A percentile compares a stretch with the other conserved stretches of the same genome.
phyloP scores from a whole-genome alignment of 2,888 invertebrate species.

The Tupiocoris notatus region DNA sequence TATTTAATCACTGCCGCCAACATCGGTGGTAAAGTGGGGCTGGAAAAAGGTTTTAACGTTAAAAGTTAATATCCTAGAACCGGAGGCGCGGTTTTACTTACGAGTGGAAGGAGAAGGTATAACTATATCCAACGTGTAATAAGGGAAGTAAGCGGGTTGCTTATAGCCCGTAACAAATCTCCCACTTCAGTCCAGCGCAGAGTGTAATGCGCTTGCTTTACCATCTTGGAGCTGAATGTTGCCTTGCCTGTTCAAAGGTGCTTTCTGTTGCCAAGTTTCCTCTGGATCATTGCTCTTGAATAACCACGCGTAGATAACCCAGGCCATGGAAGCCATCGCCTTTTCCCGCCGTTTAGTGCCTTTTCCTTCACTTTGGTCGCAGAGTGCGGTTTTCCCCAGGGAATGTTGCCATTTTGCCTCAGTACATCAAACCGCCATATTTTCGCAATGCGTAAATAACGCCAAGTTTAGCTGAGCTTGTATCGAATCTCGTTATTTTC shows the following conservation, averaged over 20 bases:
- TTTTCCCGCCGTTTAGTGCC: constrained; percentile 35
- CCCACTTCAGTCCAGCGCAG: constrained; percentile 19
- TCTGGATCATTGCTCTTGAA: constrained; percentile 38
- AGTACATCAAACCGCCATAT: neutral
- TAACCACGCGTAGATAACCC: constrained; percentile 24
- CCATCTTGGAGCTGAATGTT: neutral
- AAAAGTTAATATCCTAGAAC: constrained; percentile 40
- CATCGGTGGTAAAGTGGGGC: no score
- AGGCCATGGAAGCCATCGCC: neutral
- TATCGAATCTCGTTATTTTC: no score
- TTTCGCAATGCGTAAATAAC: no score
- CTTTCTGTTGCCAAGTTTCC: constrained; percentile 4
- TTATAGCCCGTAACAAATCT: constrained; percentile 42
- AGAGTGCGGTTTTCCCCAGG: neutral
- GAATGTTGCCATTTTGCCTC: neutral
- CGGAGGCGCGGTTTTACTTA: constrained; percentile 25
- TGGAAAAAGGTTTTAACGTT: constrained; percentile 32
- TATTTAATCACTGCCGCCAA: constrained; percentile 32
- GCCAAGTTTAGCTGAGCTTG: no score
- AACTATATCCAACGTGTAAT: constrained; percentile 42
- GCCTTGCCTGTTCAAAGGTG: neutral
- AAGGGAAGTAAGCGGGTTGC: constrained; percentile 40
- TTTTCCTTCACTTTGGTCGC: neutral
- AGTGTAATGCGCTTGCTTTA: constrained; percentile 26
- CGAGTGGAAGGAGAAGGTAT: constrained; percentile 12